A percentile compares a stretch with the other conserved stretches of the same genome.
Conservation (phyloP, 1,140 invertebrate species). For the Streblospio benedicti region DNA sequence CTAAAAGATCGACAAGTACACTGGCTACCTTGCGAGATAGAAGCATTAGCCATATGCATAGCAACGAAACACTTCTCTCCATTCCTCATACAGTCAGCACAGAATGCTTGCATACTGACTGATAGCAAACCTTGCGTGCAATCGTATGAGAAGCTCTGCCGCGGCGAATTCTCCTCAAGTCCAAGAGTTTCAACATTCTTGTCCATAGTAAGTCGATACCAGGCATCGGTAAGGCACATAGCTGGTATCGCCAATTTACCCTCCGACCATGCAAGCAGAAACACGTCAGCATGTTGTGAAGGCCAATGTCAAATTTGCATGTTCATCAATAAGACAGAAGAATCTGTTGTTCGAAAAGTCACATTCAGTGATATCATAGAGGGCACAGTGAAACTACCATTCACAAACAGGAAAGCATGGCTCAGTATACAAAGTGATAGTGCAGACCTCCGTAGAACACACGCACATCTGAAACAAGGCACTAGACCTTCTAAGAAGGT, state of each 20-base stretch:
- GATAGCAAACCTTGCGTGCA: slow-evolving; percentile 25
- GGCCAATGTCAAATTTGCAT: not conserved
- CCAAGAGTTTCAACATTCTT: slow-evolving; percentile 19
- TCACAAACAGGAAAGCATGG: slow-evolving; percentile 18
- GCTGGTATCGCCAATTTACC: slow-evolving; percentile 14
- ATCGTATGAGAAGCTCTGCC: slow-evolving; percentile 21
- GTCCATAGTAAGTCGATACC: slow-evolving; percentile 19
- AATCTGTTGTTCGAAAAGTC: not conserved
- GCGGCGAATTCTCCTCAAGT: slow-evolving; percentile 23
- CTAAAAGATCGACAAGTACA: slow-evolving; percentile 13
- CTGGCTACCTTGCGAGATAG: slow-evolving; percentile 26
- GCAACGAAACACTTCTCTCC: slow-evolving; percentile 22
- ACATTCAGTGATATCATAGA: not conserved
- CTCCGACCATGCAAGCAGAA: slow-evolving; percentile 20
- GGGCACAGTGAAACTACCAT: too few relatives aligned
- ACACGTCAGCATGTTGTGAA: slow-evolving; percentile 13
- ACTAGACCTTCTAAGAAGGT: slow-evolving; percentile 22
- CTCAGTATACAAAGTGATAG: slow-evolving; percentile 16
- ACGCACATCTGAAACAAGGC: slow-evolving; percentile 21
- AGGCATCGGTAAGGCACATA: slow-evolving; percentile 18
- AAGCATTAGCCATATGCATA: slow-evolving; percentile 19
- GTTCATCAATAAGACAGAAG: not conserved
- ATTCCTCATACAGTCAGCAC: slow-evolving; percentile 18
- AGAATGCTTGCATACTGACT: slow-evolving; percentile 15
- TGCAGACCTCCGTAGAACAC: slow-evolving; percentile 18